Base-by-base conservation (phyloP, 2,888 invertebrate genomes). In the Campoplex nolae region DNA sequence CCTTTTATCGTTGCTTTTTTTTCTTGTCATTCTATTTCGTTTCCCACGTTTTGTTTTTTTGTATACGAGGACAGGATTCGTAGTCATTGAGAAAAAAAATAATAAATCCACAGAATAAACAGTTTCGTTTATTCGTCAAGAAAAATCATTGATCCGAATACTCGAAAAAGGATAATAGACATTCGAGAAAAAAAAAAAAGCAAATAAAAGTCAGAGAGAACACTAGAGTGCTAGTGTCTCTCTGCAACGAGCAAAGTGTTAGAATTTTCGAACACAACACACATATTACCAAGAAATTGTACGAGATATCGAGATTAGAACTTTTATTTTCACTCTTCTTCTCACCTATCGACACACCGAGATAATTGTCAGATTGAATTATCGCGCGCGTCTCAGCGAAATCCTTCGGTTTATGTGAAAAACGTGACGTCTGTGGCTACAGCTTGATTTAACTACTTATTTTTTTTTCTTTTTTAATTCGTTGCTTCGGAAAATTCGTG, bases 341-440 rank as follows among this genome's bases (percentile, higher is more conserved):
- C 18, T 76, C 56, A 28, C 23, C 13, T 51, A 71, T 71, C 71
- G 18, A 32, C 71, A 4, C 71, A 51, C 0, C 28, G 18, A 71
- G 45, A 71, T 48, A 32, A 32, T 16, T 56, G 42, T 3, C 23
- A n/a, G 28, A 45, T 62, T 42, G 38, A 75, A 58, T 75, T 28
- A 58, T 75, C 56, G 42, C 54, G 74, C 58, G 42, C 16, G 58
- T 42, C 16, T 75, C 75, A 62, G 75, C 42, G 23, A 42, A 58
- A 56, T 58, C n/a, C 38, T 74, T 6, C 48, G 51, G 32, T 75
- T 9, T 45, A 16, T n/a, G 58, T 62, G 62, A 6, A 16, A 32
- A 42, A 54, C 42, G 23, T 58, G 62, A 56, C 28, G 23, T 38
- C 56, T 42, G 9, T 13, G n/a, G 56, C 0, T 4, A 35, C n/a